Conservation (phyloP, 2,113 vertebrate species). For the Spea bombifrons region DNA sequence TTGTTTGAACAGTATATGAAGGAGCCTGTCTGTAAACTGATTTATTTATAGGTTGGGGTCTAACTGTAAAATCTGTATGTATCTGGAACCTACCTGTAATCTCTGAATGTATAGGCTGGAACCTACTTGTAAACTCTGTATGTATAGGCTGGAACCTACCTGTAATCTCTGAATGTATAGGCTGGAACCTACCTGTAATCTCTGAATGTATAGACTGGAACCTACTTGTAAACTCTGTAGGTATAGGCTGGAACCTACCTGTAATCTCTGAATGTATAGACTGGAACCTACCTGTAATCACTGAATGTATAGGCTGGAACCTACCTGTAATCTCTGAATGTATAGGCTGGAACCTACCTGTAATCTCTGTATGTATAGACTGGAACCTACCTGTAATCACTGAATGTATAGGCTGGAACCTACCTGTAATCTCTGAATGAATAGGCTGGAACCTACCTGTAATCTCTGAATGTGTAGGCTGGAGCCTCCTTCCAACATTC, state of each 20-base stretch:
- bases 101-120: no score
- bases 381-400: slow-evolving; percentile 92
- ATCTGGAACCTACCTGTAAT: no score
- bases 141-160: slow-evolving; percentile 54
- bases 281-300: slow-evolving; percentile 46
- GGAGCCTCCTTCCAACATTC: slow-evolving; percentile 97
- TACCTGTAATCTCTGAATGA: slow-evolving; percentile 95
- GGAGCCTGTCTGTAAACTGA: no score
- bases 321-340: no score
- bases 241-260: slow-evolving; percentile 43
- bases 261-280: slow-evolving; percentile 54
- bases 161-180: no score
- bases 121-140: slow-evolving; percentile 54
- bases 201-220: no score
- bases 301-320: no score
- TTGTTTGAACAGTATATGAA: no score
- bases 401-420: no score
- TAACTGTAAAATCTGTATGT: slow-evolving; percentile 84
- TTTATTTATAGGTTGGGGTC: slow-evolving; percentile 56
- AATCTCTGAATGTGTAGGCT: slow-evolving; percentile 92
- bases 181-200: no score
- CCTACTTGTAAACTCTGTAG: no score
- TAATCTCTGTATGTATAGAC: slow-evolving; percentile 95
- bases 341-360: slow-evolving; percentile 77
- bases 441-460: slow-evolving; percentile 92